These are phyloP conservation scores for Glaucopsyche alexis DNA, from an alignment of 2,888 invertebrate genomes.

Conservation along the genomic window DNA sequence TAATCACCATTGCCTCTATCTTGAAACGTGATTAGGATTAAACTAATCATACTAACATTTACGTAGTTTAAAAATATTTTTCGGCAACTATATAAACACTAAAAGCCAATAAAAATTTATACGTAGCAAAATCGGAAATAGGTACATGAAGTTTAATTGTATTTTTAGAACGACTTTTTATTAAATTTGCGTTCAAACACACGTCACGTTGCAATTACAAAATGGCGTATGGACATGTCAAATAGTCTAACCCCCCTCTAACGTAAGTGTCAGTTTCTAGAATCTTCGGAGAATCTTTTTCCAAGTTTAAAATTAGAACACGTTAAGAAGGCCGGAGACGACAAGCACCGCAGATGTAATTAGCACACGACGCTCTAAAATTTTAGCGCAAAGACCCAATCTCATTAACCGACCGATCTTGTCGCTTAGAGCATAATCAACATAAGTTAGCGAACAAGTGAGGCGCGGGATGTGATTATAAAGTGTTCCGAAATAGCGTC, in stretches of 20 bases:
- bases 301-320: constrained; percentile 30
- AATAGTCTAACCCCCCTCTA: neutral
- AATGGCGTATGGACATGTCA: neutral
- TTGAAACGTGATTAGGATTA: neutral
- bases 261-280: neutral
- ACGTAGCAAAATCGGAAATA: neutral
- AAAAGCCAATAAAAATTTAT: constrained; percentile 5
- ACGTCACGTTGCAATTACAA: neutral
- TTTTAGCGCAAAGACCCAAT: constrained; percentile 77
- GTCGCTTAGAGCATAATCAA: constrained; percentile 79
- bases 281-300: neutral
- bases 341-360: constrained; percentile 68
- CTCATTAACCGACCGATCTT: constrained; percentile 77
- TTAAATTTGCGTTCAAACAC: neutral
- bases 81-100: neutral
- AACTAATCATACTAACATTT: neutral
- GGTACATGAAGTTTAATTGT: neutral
- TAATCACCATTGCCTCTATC: neutral
- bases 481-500: constrained; percentile 75
- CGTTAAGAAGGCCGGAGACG: constrained; percentile 39
- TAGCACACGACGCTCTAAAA: constrained; percentile 77
- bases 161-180: neutral
- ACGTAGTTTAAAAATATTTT: neutral
- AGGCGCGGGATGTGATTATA: constrained; percentile 78
- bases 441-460: constrained; percentile 78